Evolutionary conservation across 2,797 vertebrate species (phyloP).

Genomic region (Strix occidentalis): DNA sequence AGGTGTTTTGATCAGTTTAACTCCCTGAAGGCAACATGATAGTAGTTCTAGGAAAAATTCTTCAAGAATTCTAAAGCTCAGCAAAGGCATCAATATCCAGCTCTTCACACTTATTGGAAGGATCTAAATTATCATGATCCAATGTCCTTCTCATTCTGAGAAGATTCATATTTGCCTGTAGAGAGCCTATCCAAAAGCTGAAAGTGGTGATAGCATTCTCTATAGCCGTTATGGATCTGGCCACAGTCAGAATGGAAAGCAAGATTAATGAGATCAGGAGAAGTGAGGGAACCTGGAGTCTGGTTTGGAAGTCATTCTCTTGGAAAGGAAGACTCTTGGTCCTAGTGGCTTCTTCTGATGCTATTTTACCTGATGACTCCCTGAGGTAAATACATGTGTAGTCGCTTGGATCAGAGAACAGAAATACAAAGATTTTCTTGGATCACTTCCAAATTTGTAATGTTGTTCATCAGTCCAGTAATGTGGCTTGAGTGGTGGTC

Average conservation of each 20-base stretch:
- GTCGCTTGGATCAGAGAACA: neutral
- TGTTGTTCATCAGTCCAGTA: neutral
- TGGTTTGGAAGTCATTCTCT: neutral
- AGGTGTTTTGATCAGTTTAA: neutral
- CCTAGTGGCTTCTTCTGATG: neutral
- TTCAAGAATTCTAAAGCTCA: neutral
- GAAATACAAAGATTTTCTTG: neutral
- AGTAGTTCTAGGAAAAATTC: neutral
- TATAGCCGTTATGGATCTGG: neutral
- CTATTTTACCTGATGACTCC: neutral
- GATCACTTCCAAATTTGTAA: neutral
- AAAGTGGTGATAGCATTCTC: neutral
- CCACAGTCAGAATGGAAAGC: neutral
- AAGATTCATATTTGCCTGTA: neutral
- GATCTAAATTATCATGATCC: neutral
- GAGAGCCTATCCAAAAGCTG: rapidly evolving
- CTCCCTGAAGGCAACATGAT: neutral
- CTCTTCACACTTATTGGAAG: neutral
- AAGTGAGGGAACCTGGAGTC: neutral
- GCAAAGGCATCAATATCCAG: neutral
- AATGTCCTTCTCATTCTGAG: neutral
- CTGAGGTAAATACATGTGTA: neutral
- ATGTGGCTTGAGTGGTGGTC: neutral
- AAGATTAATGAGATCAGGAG: neutral
- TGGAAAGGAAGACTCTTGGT: neutral